These are phyloP conservation scores for Scolopax rusticola DNA, from an alignment of 2,797 vertebrate genomes.

Conservation along the genomic window DNA sequence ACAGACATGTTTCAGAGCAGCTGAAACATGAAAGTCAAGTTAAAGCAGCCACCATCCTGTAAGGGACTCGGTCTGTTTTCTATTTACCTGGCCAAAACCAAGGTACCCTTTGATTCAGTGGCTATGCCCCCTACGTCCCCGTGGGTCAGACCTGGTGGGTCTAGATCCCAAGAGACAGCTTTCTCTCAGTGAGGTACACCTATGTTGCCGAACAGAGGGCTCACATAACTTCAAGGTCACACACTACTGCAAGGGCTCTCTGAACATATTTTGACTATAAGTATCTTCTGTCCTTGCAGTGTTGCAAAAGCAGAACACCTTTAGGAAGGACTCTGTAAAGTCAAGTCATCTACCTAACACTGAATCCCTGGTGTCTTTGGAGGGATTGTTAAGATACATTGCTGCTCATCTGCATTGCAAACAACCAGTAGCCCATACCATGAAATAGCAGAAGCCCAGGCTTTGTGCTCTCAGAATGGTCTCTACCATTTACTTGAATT, in stretches of 20 bases:
- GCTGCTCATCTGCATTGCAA: background rate
- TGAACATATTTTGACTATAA: background rate
- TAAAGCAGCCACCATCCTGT: background rate
- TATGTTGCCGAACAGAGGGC: background rate
- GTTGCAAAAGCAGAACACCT: background rate
- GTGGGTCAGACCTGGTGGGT: background rate
- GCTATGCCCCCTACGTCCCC: background rate
- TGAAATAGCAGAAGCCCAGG: background rate
- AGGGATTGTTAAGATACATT: background rate
- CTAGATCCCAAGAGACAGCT: background rate
- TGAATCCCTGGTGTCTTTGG: background rate
- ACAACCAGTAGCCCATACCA: background rate
- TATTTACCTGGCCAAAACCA: background rate
- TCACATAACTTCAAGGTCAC: background rate
- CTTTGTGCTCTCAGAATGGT: background rate
- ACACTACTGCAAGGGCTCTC: background rate
- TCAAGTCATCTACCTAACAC: accelerated
- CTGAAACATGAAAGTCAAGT: background rate
- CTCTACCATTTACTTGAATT: background rate
- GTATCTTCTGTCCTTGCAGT: background rate
- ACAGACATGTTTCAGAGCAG: background rate
- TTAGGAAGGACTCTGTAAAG: background rate
- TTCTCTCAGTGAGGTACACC: background rate
- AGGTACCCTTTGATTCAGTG: background rate
- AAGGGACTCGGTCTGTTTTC: background rate